Percentiles rank a stretch among this genome's conserved stretches.
phyloP scores from a whole-genome alignment of 2,888 invertebrate species.

The Sepiola atlantica region DNA sequence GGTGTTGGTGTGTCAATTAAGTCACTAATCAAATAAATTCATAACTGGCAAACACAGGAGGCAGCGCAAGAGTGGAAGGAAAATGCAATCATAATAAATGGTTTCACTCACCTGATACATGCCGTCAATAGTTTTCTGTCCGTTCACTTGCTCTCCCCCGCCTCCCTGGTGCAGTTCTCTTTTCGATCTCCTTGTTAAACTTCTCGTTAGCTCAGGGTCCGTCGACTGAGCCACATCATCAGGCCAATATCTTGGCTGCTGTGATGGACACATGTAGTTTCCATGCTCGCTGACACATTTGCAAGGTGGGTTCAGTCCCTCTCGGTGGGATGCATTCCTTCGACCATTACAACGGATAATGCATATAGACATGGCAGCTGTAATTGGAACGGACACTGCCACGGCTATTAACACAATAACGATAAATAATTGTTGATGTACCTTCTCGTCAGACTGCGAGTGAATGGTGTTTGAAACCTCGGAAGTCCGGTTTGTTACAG shows the following conservation, averaged over 20 bases:
- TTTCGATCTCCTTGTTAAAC: constrained; percentile 32
- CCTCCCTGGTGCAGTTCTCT: neutral
- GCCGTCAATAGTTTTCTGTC: constrained; percentile 1
- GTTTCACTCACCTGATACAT: constrained; percentile 8
- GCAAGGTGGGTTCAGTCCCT: neutral
- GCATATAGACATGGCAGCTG: neutral
- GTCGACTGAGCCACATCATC: neutral
- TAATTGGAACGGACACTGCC: neutral
- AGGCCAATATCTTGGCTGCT: neutral
- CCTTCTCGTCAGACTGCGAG: neutral
- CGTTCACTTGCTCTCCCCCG: neutral
- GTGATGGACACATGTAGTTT: neutral
- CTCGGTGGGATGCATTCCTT: neutral
- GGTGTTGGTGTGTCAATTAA: neutral
- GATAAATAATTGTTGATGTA: neutral
- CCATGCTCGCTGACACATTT: neutral
- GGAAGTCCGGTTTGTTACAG: neutral
- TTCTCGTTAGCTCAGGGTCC: neutral
- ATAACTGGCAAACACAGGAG: neutral
- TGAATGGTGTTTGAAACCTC: neutral
- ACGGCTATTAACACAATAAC: neutral
- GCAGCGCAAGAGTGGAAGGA: neutral
- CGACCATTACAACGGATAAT: constrained; percentile 32
- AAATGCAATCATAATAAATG: neutral
- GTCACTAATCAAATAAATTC: neutral